Conservation (phyloP, 2,888 invertebrate genomes). For the Saturnia japonica region DNA sequence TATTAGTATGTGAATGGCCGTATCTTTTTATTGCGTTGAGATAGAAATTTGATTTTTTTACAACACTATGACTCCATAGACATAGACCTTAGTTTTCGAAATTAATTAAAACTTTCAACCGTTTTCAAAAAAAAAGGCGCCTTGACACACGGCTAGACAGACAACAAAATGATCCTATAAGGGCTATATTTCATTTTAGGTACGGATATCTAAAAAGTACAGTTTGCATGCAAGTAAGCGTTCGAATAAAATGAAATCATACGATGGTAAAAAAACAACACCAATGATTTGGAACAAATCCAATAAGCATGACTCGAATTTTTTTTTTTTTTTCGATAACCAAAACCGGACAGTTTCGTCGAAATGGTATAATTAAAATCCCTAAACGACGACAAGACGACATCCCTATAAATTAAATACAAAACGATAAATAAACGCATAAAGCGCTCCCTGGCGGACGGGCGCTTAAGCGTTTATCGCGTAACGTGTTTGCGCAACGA, state of each 20-base stretch:
- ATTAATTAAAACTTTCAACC: too few relatives aligned
- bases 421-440: slow-evolving; percentile 13
- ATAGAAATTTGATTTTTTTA: too few relatives aligned
- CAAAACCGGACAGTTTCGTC: background rate
- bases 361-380: background rate
- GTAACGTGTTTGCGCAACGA: slow-evolving; percentile 11
- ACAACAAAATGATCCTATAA: too few relatives aligned
- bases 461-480: slow-evolving; percentile 10
- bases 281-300: background rate
- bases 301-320: background rate
- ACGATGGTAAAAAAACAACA: background rate
- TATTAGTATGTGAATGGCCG: too few relatives aligned
- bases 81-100: too few relatives aligned
- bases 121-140: too few relatives aligned
- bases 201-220: too few relatives aligned
- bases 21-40: too few relatives aligned
- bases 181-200: too few relatives aligned
- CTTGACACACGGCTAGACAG: too few relatives aligned
- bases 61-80: too few relatives aligned
- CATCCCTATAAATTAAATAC: slow-evolving; percentile 2
- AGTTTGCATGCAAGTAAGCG: too few relatives aligned
- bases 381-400: background rate
- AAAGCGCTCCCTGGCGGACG: slow-evolving; percentile 1
- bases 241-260: background rate
- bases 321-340: background rate